Base-by-base conservation (phyloP, 2,797 vertebrate genomes). In the Chelmon rostratus region DNA sequence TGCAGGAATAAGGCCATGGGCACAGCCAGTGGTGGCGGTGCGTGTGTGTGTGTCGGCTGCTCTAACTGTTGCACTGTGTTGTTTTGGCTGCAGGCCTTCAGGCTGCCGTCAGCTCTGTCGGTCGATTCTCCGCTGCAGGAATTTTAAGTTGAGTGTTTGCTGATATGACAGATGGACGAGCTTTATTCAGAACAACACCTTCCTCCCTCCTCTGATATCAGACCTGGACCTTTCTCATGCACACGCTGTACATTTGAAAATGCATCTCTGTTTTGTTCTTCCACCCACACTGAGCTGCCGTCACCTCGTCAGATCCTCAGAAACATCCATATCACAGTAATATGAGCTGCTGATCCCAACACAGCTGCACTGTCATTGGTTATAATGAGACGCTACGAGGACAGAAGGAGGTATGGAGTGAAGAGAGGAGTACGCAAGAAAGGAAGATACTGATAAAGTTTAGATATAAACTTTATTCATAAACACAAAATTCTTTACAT, bases 131-230 rank as follows among this genome's bases (percentile, higher is more conserved):
- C 16, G 1, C 58, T 44, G 76, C 81, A 58, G 79, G 86, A 86
- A 87, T 90, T 67, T 87, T 73, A 87, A 84, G 79, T 83, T 76
- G 65, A 56, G 66, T 10, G 47, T 84, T 59, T 13, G 57, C 72
- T 74, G 83, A 90, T 82, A 78, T 1, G 62, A 68, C 64, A 76
- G 75, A 69, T 11, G 5, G 68, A 38, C 8, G 18, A 65, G 73
- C 46, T 77, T 70, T 25, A 57, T 37, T 38, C 73, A 64, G 61
- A 71, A 40, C 62, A 33, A 78, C 77, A 68, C 53, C 23, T 75
- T 71, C 59, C 13, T 31, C 49, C 25, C 23, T 42, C 13, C 25
- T 52, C 50, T 54, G 6, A 49, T 10, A 47, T 63, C 53, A 68
- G 37, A 56, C 13, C 61, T 11, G 56, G 3, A 63, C n/a, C n/a